Percentiles rank a stretch among this genome's conserved stretches.
Evolutionary conservation across 1,140 invertebrate genomes (phyloP).

Genomic region (Zaprionus taronus): DNA sequence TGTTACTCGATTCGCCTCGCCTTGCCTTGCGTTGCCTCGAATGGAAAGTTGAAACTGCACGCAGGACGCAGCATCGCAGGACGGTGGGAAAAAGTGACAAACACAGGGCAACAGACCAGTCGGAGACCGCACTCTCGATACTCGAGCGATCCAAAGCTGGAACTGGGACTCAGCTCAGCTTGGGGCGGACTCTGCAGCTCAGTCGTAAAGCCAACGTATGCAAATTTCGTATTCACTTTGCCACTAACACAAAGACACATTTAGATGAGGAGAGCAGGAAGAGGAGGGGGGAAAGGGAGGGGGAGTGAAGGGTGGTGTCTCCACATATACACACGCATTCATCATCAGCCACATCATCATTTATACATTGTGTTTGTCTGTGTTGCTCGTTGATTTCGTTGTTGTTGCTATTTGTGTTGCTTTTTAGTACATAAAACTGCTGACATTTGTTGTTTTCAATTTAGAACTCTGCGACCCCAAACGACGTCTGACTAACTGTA

Average conservation of each 20-base stretch:
- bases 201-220: constrained; percentile 79
- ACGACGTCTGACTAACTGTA: neutral
- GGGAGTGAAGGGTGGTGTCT: constrained; percentile 19
- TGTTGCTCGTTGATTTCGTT: constrained; percentile 29
- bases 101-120: constrained; percentile 5
- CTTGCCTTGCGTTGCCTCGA: neutral
- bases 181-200: constrained; percentile 50
- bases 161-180: neutral
- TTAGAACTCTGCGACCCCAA: constrained; percentile 48
- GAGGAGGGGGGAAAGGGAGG: neutral
- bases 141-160: constrained; percentile 54
- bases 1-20: constrained; percentile 43
- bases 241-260: constrained; percentile 47
- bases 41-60: constrained; percentile 55
- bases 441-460: constrained; percentile 80
- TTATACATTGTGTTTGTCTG: constrained; percentile 80
- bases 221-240: constrained; percentile 80
- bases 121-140: constrained; percentile 55
- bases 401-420: constrained; percentile 19
- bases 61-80: constrained; percentile 21
- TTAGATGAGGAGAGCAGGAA: neutral
- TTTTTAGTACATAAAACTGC: constrained; percentile 73
- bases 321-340: constrained; percentile 64
- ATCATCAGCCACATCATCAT: constrained; percentile 79
- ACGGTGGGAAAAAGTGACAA: constrained; percentile 20